These are phyloP conservation scores for Lottia scabra DNA, from an alignment of 2,888 invertebrate species.

Conservation along the genomic window DNA sequence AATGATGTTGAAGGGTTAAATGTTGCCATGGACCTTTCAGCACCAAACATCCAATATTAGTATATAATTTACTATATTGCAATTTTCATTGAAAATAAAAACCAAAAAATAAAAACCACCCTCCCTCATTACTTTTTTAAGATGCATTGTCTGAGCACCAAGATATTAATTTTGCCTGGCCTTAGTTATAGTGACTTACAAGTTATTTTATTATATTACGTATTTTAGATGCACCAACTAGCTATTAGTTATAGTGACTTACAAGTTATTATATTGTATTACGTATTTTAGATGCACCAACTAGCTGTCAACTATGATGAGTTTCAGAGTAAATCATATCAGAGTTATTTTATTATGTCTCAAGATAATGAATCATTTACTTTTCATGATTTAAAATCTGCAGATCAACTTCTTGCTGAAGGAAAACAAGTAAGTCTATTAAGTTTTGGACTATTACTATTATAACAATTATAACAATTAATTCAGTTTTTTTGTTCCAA, in stretches of 20 bases:
- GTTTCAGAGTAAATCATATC: background rate
- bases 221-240: slow-evolving; percentile 37
- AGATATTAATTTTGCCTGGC: background rate
- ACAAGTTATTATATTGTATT: too few species aligned
- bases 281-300: slow-evolving; percentile 34
- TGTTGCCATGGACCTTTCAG: background rate
- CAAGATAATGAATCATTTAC: background rate
- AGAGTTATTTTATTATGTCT: background rate
- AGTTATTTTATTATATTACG: background rate
- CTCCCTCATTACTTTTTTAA: too few species aligned
- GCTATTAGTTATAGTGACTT: slow-evolving; percentile 33
- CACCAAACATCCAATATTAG: too few species aligned
- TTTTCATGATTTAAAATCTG: background rate
- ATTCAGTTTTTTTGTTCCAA: too few species aligned
- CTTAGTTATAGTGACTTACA: slow-evolving; percentile 33
- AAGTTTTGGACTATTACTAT: background rate
- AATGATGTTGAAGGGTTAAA: background rate
- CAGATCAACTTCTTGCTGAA: slow-evolving; percentile 5
- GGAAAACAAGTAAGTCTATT: background rate
- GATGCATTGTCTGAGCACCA: too few species aligned
- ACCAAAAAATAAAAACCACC: too few species aligned
- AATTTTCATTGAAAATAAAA: too few species aligned
- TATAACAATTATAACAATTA: too few species aligned
- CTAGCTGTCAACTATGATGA: slow-evolving; percentile 38
- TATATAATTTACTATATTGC: too few species aligned